A percentile compares a stretch with the other conserved stretches of the same genome.
Conservation (phyloP, 2,113 vertebrate species). For the Larimichthys crocea region DNA sequence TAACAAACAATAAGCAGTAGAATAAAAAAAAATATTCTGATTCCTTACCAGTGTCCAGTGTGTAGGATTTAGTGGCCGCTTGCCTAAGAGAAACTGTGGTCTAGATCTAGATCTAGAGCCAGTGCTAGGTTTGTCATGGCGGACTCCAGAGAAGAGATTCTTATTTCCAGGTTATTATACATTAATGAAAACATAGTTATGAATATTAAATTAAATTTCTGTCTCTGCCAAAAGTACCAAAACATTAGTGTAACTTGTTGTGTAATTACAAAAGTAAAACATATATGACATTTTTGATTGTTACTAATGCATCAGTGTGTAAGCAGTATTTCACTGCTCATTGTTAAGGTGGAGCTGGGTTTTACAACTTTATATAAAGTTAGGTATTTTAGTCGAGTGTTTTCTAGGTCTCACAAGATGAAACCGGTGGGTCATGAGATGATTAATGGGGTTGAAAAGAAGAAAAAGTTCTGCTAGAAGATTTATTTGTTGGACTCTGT, state of each 20-base stretch:
- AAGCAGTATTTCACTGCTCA: not conserved
- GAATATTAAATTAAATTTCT: too few relatives aligned
- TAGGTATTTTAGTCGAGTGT: not conserved
- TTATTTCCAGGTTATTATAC: too few relatives aligned
- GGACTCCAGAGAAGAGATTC: too few relatives aligned
- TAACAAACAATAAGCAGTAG: not conserved
- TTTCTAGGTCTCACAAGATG: not conserved
- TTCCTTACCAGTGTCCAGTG: too few relatives aligned
- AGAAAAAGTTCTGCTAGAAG: not conserved
- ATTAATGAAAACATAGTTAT: too few relatives aligned
- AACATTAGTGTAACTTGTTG: not conserved
- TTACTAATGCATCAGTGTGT: not conserved
- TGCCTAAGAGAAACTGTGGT: too few relatives aligned
- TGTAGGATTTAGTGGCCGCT: too few relatives aligned
- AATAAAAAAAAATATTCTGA: not conserved
- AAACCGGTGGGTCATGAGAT: too few relatives aligned
- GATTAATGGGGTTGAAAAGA: not conserved
- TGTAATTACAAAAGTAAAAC: not conserved
- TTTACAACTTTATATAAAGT: slow-evolving; percentile 1
- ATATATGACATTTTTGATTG: not conserved
- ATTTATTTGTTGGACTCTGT: not conserved
- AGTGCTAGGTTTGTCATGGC: too few relatives aligned
- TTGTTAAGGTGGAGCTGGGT: not conserved
- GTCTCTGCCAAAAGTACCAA: not conserved
- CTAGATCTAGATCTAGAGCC: too few relatives aligned